phyloP scores from a whole-genome alignment of 2,888 invertebrate genomes.

The Clanis bilineata region DNA sequence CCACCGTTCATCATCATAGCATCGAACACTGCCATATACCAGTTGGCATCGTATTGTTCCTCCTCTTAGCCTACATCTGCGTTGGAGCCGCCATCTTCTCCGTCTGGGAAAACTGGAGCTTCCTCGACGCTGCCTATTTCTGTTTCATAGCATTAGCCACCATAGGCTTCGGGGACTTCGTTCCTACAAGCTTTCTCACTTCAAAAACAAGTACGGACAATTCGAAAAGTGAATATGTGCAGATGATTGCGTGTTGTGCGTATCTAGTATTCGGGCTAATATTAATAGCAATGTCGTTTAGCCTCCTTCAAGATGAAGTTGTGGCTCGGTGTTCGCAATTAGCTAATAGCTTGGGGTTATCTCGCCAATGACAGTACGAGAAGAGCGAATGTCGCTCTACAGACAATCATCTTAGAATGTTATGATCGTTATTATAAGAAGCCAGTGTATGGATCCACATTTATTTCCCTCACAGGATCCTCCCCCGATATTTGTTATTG shows the following conservation, averaged over 20 bases:
- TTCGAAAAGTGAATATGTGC: constrained; percentile 83
- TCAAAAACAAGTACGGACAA: constrained; percentile 68
- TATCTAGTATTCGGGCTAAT: constrained; percentile 90
- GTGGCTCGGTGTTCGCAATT: constrained; percentile 87
- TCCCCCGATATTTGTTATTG: constrained; percentile 45
- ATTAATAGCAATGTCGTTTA: constrained; percentile 92
- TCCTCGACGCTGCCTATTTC: constrained; percentile 91
- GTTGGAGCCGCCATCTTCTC: constrained; percentile 90
- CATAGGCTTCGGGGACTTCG: constrained; percentile 90
- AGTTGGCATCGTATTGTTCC: constrained; percentile 82
- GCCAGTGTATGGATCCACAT: constrained; percentile 42
- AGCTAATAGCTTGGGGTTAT: constrained; percentile 86
- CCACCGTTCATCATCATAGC: constrained; percentile 60
- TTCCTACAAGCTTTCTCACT: constrained; percentile 82
- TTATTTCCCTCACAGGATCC: constrained; percentile 44
- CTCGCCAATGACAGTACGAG: constrained; percentile 83
- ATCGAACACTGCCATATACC: constrained; percentile 73
- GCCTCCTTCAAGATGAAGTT: constrained; percentile 91
- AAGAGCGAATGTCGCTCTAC: constrained; percentile 77
- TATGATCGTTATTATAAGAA: constrained; percentile 75
- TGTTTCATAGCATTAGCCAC: constrained; percentile 93
- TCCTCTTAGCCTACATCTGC: constrained; percentile 88
- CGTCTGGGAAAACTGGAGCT: constrained; percentile 90
- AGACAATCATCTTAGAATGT: constrained; percentile 73
- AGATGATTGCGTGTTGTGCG: constrained; percentile 90